Percentiles rank a stretch among this genome's conserved stretches.
phyloP scores from a whole-genome alignment of 2,113 vertebrate species.

The Polypterus bichir region DNA sequence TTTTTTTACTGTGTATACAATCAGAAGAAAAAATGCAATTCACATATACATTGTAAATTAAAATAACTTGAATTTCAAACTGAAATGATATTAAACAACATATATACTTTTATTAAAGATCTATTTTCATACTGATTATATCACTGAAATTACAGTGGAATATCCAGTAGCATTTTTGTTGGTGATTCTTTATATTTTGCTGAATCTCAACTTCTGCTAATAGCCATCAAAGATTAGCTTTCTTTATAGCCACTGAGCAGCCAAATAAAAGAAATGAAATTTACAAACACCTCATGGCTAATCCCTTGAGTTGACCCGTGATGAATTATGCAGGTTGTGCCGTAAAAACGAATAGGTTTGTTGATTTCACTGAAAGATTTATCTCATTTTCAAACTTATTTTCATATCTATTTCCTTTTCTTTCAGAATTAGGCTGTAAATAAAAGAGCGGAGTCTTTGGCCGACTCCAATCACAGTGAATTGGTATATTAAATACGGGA shows the following conservation, averaged over 20 bases:
- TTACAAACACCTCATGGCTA: slow-evolving; percentile 69
- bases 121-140: no score
- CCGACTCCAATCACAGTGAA: slow-evolving; percentile 67
- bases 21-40: no score
- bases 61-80: no score
- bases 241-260: slow-evolving; percentile 2
- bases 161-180: no score
- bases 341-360: slow-evolving; percentile 60
- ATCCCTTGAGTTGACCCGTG: slow-evolving; percentile 71
- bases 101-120: no score
- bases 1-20: no score
- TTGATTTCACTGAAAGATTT: slow-evolving; percentile 78
- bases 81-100: no score
- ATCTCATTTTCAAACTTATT: slow-evolving; percentile 91
- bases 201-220: no score
- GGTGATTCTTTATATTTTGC: no score
- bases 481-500: slow-evolving; percentile 88
- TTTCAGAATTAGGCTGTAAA: slow-evolving; percentile 95
- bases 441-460: slow-evolving; percentile 59
- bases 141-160: no score
- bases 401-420: slow-evolving; percentile 95
- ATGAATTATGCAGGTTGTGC: slow-evolving; percentile 71
- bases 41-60: no score
- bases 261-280: slow-evolving; percentile 89
- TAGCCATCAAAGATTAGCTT: no score